A percentile compares a stretch with the other conserved stretches of the same genome.
phyloP scores from a whole-genome alignment of 2,888 invertebrate genomes.

The Macrophya alboannulata region DNA sequence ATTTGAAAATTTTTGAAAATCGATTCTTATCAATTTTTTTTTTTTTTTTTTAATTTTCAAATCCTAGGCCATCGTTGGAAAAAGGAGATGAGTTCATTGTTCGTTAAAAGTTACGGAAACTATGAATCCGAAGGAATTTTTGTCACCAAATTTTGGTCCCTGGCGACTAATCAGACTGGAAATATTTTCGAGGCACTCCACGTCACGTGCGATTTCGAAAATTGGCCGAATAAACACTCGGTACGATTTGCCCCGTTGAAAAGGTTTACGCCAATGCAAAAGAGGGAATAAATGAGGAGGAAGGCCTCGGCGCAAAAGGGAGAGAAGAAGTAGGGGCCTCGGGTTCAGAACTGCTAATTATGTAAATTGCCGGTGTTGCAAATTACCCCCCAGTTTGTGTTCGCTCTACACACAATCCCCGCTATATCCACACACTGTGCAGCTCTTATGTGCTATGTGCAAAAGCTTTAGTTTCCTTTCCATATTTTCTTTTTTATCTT shows the following conservation, averaged over 20 bases:
- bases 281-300: conserved; percentile 36
- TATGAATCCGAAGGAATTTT: too few relatives aligned
- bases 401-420: conserved; percentile 80
- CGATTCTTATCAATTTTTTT: neutral
- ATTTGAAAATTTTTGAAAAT: neutral
- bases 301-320: conserved; percentile 47
- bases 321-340: conserved; percentile 65
- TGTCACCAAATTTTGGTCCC: too few relatives aligned
- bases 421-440: conserved; percentile 70
- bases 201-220: neutral
- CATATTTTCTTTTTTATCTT: neutral
- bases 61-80: too few relatives aligned
- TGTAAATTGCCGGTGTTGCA: conserved; percentile 80
- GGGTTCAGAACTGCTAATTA: conserved; percentile 80
- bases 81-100: neutral
- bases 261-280: conserved; percentile 14
- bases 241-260: too few relatives aligned
- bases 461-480: neutral
- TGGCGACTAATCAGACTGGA: too few relatives aligned
- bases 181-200: neutral
- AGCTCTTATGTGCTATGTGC: neutral
- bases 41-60: too few relatives aligned
- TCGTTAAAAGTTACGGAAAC: too few relatives aligned
- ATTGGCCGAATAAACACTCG: neutral
- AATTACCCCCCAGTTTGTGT: conserved; percentile 80